phyloP scores from a whole-genome alignment of 2,888 invertebrate genomes.

The Ceratothoa steindachneri region DNA sequence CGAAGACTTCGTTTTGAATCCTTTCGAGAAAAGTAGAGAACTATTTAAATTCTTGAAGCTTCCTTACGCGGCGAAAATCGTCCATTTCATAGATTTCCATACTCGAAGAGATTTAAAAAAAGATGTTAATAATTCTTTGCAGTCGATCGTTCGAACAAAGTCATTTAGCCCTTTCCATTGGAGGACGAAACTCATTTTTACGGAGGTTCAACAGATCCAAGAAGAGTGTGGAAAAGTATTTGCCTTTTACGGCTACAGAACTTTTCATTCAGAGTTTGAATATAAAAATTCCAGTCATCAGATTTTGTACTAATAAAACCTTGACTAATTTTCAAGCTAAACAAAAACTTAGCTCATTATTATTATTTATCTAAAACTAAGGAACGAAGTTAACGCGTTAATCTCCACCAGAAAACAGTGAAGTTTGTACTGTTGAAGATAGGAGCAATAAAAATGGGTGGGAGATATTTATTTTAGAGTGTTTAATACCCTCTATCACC shows the following conservation, averaged over 20 bases:
- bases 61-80: background rate
- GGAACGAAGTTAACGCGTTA: no score
- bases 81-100: background rate
- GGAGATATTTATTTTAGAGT: no score
- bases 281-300: background rate
- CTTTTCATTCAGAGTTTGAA: background rate
- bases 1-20: background rate
- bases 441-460: no score
- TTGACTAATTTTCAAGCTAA: no score
- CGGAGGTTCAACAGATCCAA: background rate
- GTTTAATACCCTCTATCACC: no score
- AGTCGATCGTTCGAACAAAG: background rate
- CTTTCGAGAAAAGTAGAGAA: background rate
- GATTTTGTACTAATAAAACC: background rate
- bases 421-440: no score
- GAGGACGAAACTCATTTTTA: background rate
- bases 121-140: background rate
- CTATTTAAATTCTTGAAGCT: background rate
- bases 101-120: background rate
- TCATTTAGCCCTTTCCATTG: background rate
- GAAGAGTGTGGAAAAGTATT: background rate
- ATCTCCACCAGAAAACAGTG: no score
- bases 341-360: no score
- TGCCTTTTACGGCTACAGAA: background rate
- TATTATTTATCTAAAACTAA: no score